Evolutionary conservation across 2,113 vertebrate species (phyloP).

Genomic region (Lonchura striata): DNA sequence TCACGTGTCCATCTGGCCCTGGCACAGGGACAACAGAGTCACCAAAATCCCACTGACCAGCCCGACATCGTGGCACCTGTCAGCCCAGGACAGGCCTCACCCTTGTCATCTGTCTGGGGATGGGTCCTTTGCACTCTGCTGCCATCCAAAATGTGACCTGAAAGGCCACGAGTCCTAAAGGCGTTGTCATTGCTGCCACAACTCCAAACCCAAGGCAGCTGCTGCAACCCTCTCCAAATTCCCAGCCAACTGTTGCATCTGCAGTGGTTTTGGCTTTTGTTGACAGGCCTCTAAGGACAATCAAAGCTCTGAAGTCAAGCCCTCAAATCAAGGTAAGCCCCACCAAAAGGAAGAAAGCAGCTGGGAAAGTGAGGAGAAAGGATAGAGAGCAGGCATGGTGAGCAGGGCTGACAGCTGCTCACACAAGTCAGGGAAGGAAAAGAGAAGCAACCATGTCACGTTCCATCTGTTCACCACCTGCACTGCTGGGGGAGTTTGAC

Average conservation of each 20-base stretch:
- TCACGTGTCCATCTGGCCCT: constrained; percentile 90
- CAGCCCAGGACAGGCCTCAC: neutral
- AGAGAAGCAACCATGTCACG: neutral
- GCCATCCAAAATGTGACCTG: neutral
- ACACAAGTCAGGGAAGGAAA: neutral
- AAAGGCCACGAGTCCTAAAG: neutral
- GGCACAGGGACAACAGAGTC: neutral
- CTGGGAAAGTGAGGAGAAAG: neutral
- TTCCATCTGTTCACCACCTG: neutral
- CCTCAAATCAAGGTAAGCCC: neutral
- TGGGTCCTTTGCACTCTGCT: neutral
- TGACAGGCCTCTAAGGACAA: neutral
- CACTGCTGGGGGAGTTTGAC: neutral
- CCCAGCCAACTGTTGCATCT: neutral
- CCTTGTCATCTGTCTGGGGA: neutral
- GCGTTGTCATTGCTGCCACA: neutral
- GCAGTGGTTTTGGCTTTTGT: neutral
- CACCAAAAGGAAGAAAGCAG: neutral
- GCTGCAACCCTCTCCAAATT: neutral
- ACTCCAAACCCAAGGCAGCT: neutral
- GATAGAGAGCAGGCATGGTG: neutral
- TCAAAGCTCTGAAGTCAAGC: neutral
- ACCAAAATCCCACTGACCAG: neutral
- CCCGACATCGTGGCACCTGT: accelerated
- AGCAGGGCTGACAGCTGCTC: neutral